These are phyloP conservation scores for Dipodomys ordii DNA, from an alignment of 2,113 vertebrate species.

Conservation along the genomic window DNA sequence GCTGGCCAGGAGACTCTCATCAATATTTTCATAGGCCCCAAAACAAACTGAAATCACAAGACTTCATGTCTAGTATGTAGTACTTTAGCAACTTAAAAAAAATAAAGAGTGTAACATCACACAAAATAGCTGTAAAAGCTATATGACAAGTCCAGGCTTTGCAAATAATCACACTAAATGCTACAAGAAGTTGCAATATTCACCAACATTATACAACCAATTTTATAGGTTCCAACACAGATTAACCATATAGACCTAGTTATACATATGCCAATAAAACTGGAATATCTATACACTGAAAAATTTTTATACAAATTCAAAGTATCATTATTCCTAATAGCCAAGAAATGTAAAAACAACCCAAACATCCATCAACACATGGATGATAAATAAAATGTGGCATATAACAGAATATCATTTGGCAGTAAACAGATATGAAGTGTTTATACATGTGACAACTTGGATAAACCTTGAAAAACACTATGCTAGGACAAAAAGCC, in stretches of 20 bases:
- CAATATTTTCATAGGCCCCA: background rate
- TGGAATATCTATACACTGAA: background rate
- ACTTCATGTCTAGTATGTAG: background rate
- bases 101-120: background rate
- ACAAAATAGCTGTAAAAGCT: background rate
- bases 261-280: background rate
- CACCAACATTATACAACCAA: background rate
- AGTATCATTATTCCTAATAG: conserved; percentile 23
- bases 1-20: conserved; percentile 10
- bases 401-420: conserved; percentile 38
- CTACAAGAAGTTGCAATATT: background rate
- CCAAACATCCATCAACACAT: conserved; percentile 19
- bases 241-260: background rate
- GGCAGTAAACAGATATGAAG: conserved; percentile 52
- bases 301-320: conserved; percentile 8
- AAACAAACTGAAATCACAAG: conserved; percentile 37
- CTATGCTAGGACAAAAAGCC: background rate
- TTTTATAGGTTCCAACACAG: conserved; percentile 35
- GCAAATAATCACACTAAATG: conserved; percentile 13
- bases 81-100: background rate
- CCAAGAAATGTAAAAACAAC: conserved; percentile 28
- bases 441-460: conserved; percentile 12
- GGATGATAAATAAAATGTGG: conserved; percentile 42
- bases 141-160: background rate
- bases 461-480: conserved; percentile 54